Conservation (phyloP, 2,113 vertebrate genomes). For the Caracal caracal region DNA sequence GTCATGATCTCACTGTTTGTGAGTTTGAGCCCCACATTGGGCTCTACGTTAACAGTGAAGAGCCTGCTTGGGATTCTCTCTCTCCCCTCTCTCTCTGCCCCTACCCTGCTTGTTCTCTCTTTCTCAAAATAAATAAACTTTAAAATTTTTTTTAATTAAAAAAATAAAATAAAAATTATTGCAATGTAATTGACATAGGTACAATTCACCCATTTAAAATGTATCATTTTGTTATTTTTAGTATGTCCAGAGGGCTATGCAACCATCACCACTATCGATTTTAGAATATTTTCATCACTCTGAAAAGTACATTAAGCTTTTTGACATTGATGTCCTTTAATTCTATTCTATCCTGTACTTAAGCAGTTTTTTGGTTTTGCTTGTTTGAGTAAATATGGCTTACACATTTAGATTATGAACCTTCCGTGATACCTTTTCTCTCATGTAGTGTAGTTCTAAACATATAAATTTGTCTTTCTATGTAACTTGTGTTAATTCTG, state of each 20-base stretch:
- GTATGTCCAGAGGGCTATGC: neutral
- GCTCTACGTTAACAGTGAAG: no score
- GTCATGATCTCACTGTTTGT: no score
- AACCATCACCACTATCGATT: neutral
- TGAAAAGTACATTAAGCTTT: neutral
- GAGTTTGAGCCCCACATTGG: no score
- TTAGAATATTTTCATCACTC: neutral
- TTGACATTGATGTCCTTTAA: neutral
- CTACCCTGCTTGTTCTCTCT: no score
- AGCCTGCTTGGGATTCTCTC: no score
- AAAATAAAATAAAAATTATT: neutral
- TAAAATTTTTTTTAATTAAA: no score
- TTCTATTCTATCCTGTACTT: neutral
- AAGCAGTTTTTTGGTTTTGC: neutral
- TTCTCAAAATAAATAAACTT: no score
- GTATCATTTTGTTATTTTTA: neutral
- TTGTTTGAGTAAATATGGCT: neutral
- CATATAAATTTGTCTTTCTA: neutral
- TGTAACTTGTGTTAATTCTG: neutral
- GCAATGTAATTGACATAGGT: neutral
- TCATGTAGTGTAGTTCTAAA: neutral
- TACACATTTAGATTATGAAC: neutral
- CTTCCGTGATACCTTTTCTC: neutral
- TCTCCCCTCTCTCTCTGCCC: no score
- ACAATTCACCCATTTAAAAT: neutral